Percentiles rank a stretch among this genome's conserved stretches.
These are phyloP conservation scores for Seriola rivoliana DNA, from an alignment of 2,113 vertebrate genomes.

Conservation along the genomic window DNA sequence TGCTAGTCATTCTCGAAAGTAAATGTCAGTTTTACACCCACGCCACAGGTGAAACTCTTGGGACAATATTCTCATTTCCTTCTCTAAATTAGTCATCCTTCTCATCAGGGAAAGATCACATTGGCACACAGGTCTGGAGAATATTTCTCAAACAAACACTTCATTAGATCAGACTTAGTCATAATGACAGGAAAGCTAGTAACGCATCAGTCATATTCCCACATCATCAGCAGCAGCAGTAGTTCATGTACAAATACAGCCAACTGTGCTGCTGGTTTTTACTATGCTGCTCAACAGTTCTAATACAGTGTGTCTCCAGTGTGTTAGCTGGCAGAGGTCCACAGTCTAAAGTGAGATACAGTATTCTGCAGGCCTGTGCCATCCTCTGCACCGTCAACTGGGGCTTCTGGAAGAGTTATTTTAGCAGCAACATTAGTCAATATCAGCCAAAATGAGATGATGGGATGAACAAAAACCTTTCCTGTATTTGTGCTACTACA, in stretches of 20 bases:
- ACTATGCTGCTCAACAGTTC: constrained; percentile 62
- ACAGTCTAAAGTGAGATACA: constrained; percentile 74
- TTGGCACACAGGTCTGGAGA: constrained; percentile 8
- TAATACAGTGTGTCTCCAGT: constrained; percentile 65
- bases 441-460: constrained; percentile 54
- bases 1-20: constrained; percentile 16
- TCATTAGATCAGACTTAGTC: constrained; percentile 31
- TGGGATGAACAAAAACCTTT: constrained; percentile 29
- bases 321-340: constrained; percentile 72
- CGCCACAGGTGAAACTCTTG: constrained; percentile 46
- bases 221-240: constrained; percentile 25
- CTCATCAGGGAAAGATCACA: constrained; percentile 47
- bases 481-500: constrained; percentile 36
- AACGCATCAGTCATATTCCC: constrained; percentile 39
- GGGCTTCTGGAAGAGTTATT: constrained; percentile 57
- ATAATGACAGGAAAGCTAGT: constrained; percentile 32
- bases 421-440: constrained; percentile 58
- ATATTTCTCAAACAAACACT: constrained; percentile 49
- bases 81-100: constrained; percentile 60
- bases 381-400: constrained; percentile 65
- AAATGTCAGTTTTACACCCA: constrained; percentile 37
- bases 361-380: constrained; percentile 55
- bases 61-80: constrained; percentile 64
- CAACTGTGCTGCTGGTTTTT: constrained; percentile 39
- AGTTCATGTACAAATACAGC: constrained; percentile 28